Evolutionary conservation across 2,797 vertebrate species (phyloP).

Genomic region (Limosa lapponica): DNA sequence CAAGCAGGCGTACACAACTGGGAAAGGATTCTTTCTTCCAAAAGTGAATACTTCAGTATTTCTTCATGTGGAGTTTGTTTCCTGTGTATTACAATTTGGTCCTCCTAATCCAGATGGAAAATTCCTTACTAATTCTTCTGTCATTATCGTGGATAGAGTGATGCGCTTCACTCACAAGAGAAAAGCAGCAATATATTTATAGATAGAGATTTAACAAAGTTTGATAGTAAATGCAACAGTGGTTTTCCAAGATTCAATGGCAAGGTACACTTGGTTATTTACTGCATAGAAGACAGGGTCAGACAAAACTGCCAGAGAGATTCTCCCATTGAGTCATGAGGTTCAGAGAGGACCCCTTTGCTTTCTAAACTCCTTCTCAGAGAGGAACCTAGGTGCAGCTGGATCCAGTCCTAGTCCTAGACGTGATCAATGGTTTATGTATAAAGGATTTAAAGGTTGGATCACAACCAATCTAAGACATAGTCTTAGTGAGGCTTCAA

Average conservation of each 20-base stretch:
- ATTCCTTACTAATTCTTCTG: neutral
- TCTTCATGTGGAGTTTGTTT: conserved; percentile 12
- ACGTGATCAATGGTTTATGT: neutral
- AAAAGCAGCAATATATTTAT: neutral
- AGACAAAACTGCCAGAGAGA: neutral
- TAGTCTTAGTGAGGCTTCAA: neutral
- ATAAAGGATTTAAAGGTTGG: neutral
- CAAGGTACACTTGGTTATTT: neutral
- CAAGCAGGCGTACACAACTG: neutral
- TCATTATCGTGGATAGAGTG: neutral
- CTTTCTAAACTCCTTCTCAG: neutral
- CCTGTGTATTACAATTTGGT: neutral
- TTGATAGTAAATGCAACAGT: neutral
- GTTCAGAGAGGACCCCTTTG: neutral
- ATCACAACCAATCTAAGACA: neutral
- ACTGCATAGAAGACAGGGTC: neutral
- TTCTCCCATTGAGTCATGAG: neutral
- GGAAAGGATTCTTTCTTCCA: neutral
- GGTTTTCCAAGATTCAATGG: neutral
- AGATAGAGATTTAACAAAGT: neutral
- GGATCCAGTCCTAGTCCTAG: neutral
- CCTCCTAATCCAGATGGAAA: neutral
- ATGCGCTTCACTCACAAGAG: neutral
- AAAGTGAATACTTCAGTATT: conserved; percentile 43
- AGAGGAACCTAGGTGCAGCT: neutral